phyloP scores from a whole-genome alignment of 2,888 invertebrate species.

The Spisula subtruncata region DNA sequence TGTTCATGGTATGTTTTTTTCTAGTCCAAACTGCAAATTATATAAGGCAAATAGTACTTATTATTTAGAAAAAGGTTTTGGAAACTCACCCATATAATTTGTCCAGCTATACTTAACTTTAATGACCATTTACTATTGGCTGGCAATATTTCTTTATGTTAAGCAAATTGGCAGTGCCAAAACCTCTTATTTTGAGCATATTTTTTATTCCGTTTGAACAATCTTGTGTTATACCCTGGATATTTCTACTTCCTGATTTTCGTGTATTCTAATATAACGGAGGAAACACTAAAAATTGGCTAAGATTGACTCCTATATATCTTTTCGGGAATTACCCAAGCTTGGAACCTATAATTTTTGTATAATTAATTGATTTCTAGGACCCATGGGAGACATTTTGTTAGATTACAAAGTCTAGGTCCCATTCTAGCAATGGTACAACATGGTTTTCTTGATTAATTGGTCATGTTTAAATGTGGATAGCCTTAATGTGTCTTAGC shows the following conservation, averaged over 20 bases:
- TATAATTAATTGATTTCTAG: constrained; percentile 19
- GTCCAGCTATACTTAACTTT: neutral
- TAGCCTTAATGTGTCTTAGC: constrained; percentile 7
- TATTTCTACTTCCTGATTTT: neutral
- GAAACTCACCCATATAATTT: neutral
- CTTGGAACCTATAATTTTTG: constrained; percentile 4
- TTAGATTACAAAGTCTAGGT: constrained; percentile 21
- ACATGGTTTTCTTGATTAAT: constrained; percentile 25
- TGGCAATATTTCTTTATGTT: neutral
- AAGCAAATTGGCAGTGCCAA: neutral
- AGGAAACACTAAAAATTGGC: neutral
- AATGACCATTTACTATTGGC: neutral
- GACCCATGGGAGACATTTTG: constrained; percentile 33
- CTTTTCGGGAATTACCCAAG: constrained; percentile 3
- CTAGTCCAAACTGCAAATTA: too few species aligned
- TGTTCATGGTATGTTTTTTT: too few species aligned
- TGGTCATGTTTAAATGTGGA: constrained; percentile 36
- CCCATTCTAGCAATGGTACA: constrained; percentile 15
- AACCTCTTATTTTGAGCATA: neutral
- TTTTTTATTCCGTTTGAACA: neutral
- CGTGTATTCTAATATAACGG: neutral
- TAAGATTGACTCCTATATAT: neutral
- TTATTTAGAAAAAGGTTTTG: neutral
- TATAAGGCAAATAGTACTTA: neutral
- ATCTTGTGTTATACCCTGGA: neutral